A percentile compares a stretch with the other conserved stretches of the same genome.
These are phyloP conservation scores for Strigamia crassipes DNA, from an alignment of 2,888 invertebrate genomes.

Conservation along the genomic window DNA sequence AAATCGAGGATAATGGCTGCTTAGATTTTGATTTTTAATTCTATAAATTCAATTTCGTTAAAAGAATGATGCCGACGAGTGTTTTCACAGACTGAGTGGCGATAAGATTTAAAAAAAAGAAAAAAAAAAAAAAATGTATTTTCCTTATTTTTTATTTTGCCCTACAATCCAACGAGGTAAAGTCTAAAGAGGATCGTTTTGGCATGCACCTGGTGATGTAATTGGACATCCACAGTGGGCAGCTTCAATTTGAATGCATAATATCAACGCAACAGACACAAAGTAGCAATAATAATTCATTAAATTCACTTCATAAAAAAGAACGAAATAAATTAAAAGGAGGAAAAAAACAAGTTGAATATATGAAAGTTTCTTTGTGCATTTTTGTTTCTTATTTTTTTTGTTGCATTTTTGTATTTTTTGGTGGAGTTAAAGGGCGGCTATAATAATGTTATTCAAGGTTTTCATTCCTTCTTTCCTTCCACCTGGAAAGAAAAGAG, in stretches of 20 bases:
- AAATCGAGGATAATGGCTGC: no score
- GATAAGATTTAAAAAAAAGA: not conserved
- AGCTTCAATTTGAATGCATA: no score
- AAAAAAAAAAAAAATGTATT: no score
- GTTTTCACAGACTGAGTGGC: not conserved
- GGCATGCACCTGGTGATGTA: not conserved
- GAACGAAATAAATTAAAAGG: no score
- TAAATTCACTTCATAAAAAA: no score
- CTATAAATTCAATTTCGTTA: not conserved
- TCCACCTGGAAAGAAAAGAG: not conserved
- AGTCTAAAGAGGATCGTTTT: not conserved
- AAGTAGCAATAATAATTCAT: no score
- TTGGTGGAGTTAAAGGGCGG: slow-evolving; percentile 12
- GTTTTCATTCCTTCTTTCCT: no score
- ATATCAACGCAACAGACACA: no score
- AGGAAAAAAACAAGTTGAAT: not conserved
- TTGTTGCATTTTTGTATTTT: no score
- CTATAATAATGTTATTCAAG: not conserved
- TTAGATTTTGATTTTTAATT: no score
- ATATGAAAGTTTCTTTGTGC: not conserved
- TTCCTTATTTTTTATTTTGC: not conserved
- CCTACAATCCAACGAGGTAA: not conserved
- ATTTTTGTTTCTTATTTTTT: not conserved
- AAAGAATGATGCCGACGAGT: no score
- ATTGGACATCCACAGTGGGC: not conserved